Base-by-base conservation (phyloP, 2,113 vertebrate species). In the Marmota monax region DNA sequence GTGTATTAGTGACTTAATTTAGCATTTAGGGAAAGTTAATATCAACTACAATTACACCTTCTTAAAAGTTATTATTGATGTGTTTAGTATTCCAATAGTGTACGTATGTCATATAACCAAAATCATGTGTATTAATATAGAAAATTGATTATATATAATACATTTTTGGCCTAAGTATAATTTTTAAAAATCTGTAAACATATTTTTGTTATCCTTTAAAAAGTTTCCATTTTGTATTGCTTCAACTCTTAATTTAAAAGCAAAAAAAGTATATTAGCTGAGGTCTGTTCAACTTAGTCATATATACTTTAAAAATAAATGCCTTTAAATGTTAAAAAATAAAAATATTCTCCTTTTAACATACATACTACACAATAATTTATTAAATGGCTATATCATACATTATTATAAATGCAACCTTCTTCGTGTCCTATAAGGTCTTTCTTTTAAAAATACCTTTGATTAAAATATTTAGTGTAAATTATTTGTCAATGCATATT, bases 21-120 rank as follows among this genome's bases (percentile, higher is more conserved):
- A 96, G 53, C 53, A 84, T 95, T 88, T 94, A 95, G 86, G 91
- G 20, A 65, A 88, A 83, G 17, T 76, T 4, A 29, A 69, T 95
- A 3, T 51, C 88, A 92, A 69, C 8, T 25, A 67, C 51, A 92
- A 32, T 90, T 69, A 93, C 95, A 42, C 29, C 51, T 95, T 84
- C n/a, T 65, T 86, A 61, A 94, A 65, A 22, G 5, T 34, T 8
- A 61, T 92, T 93, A 74, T 78, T 95, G 32, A 67, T 95, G 14
- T 5, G 90, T 78, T 95, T 84, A 83, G 29, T 84, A 61, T 91
- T 90, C 45, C 3, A 53, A 18, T 73, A 67, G 25, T 37, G 1
- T 92, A 16, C 12, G 61, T 42, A 11, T 76, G 12, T 77, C 53
- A 70, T 27, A 27, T 90, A 51, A 77, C 22, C 27, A 67, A 65